These are phyloP conservation scores for Lethenteron reissneri DNA, from an alignment of 2,113 vertebrate species.

Conservation along the genomic window DNA sequence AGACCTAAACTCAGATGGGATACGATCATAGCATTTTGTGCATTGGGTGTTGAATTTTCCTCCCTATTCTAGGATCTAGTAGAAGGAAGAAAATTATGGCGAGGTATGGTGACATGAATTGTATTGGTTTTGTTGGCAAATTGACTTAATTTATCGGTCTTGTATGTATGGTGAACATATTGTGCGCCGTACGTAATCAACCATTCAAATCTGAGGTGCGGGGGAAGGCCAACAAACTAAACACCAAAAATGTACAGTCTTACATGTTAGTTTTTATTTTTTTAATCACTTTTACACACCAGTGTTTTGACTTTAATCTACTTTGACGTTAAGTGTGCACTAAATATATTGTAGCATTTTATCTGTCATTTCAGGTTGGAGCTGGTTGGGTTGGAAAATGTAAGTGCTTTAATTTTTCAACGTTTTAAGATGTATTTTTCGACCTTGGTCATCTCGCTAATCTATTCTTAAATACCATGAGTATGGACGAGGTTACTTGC, in stretches of 20 bases:
- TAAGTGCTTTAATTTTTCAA: constrained; percentile 27
- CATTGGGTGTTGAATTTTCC: no score
- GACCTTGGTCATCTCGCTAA: no score
- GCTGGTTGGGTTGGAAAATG: constrained; percentile 89
- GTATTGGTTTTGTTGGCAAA: background rate
- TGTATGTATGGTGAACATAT: background rate
- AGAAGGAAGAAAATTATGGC: no score
- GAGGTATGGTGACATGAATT: no score
- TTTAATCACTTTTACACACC: background rate
- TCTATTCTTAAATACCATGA: no score
- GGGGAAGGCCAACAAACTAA: background rate
- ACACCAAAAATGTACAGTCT: background rate
- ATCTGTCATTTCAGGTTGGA: constrained; percentile 35
- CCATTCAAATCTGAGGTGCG: no score
- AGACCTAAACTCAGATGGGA: no score
- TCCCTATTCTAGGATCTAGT: no score
- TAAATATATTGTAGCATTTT: background rate
- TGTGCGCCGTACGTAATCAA: no score
- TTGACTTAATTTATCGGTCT: constrained; percentile 10
- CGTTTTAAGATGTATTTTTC: no score
- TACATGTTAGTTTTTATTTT: background rate
- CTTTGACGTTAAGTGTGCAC: background rate
- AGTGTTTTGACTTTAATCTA: background rate
- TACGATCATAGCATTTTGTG: no score
- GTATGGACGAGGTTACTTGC: no score